Base-by-base conservation (phyloP, 2,888 invertebrate species). In the Orchesellides sinensis region DNA sequence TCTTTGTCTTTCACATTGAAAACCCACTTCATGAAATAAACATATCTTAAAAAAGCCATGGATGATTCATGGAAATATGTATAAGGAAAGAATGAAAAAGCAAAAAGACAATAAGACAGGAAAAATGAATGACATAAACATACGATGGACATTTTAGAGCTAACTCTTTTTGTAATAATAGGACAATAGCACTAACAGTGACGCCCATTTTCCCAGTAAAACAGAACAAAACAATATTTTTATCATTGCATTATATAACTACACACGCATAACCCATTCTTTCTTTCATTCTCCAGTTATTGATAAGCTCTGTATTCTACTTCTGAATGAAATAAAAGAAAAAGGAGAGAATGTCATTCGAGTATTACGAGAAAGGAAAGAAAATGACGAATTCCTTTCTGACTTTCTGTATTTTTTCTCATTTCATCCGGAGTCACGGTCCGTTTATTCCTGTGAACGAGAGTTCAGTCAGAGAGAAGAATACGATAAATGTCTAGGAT, bases 381-480 rank as follows among this genome's bases (percentile, higher is more conserved):
- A 70, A 79, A 72, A 79, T 79, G 79, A 79, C 72, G 72, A 65
- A 79, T 79, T 79, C 79, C 72, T 72, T 56, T 79, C 72, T 63
- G 21, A 40, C 69, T 61, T 14, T 32, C n/a, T n/a, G n/a, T n/a
- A n/a, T 14, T 75, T 32, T 54, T 56, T 70, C 78, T 69, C 68
- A 78, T 70, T 78, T 66, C 77, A 69, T 72, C 79, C 59, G 65
- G 61, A 70, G 78, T 77, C 77, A 77, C 69, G 77, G 77, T 77
- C 68, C 77, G 77, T 77, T 77, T 77, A 77, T 59, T 61, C 66
- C 63, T 61, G 61, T 63, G 52, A 74, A 52, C n/a, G n/a, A 35
- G 25, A 40, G n/a, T 63, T 63, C 32, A 4, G 4, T 14, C 19
- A 52, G 19, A 52, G 52, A 52, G 12, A 21, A 52, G 52, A 21